Conservation (phyloP, 2,888 invertebrate species). For the Agrenia bidenticulata region DNA sequence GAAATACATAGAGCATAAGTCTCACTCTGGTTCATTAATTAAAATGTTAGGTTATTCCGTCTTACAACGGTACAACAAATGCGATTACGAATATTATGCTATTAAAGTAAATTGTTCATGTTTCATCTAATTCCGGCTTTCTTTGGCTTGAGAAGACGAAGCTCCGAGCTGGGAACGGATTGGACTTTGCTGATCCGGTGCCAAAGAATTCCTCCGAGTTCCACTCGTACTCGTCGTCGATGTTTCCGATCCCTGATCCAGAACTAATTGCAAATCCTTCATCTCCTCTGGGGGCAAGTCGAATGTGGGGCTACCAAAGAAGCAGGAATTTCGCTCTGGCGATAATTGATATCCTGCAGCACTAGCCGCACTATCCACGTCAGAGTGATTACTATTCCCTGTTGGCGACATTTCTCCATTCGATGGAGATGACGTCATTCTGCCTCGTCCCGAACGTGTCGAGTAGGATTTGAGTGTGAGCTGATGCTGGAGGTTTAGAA, state of each 20-base stretch:
- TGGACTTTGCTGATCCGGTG: too few species aligned
- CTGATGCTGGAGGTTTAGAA: constrained; percentile 60
- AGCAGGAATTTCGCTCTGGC: constrained; percentile 40
- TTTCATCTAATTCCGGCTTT: too few species aligned
- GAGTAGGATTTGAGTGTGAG: constrained; percentile 47
- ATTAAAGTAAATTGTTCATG: too few species aligned
- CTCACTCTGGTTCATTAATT: too few species aligned
- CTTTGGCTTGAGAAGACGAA: too few species aligned
- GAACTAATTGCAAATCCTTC: constrained; percentile 31
- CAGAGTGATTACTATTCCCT: constrained; percentile 47
- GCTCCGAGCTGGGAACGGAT: too few species aligned
- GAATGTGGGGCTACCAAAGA: constrained; percentile 51
- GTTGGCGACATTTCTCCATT: constrained; percentile 41
- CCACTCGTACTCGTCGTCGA: too few species aligned
- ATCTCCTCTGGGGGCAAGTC: constrained; percentile 36
- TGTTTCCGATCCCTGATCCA: constrained; percentile 16
- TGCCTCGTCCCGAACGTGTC: constrained; percentile 27
- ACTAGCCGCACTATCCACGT: constrained; percentile 51
- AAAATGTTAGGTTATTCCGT: too few species aligned
- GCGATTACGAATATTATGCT: too few species aligned
- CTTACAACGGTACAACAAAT: too few species aligned
- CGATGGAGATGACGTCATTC: constrained; percentile 36
- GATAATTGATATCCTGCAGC: constrained; percentile 51
- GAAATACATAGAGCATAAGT: too few species aligned
- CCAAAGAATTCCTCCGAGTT: too few species aligned